Conservation (phyloP, 1,140 invertebrate genomes). For the Diploscapter pachys region DNA sequence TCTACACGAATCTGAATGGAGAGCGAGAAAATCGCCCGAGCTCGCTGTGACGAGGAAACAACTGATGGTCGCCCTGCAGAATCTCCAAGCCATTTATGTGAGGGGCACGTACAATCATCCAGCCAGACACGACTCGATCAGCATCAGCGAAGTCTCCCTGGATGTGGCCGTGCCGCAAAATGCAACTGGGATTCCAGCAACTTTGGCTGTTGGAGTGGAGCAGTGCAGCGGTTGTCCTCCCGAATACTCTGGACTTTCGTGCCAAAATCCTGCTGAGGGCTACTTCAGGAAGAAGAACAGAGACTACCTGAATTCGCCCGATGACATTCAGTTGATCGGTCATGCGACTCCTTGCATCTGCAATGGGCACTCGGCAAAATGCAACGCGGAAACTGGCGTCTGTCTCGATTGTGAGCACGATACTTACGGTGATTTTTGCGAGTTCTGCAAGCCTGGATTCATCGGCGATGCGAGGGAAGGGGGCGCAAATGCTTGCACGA, state of each 20-base stretch:
- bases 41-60: slow-evolving; percentile 70
- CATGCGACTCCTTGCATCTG: slow-evolving; percentile 77
- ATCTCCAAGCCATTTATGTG: slow-evolving; percentile 75
- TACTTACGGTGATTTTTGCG: slow-evolving; percentile 82
- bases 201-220: slow-evolving; percentile 79
- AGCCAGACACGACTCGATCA: slow-evolving; percentile 40
- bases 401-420: slow-evolving; percentile 81
- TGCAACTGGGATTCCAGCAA: slow-evolving; percentile 40
- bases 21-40: slow-evolving; percentile 66
- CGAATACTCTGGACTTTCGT: slow-evolving; percentile 52
- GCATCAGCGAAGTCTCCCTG: slow-evolving; percentile 70
- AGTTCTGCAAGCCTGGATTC: slow-evolving; percentile 78
- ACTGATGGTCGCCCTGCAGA: slow-evolving; percentile 83
- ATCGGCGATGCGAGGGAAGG: slow-evolving; percentile 72
- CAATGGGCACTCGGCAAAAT: slow-evolving; percentile 73
- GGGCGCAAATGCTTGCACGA: slow-evolving; percentile 62
- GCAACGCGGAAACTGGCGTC: slow-evolving; percentile 78
- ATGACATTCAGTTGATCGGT: slow-evolving; percentile 73
- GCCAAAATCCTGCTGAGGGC: slow-evolving; percentile 73
- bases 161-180: slow-evolving; percentile 71
- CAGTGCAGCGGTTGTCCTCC: slow-evolving; percentile 73
- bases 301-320: slow-evolving; percentile 65
- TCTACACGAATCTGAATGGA: slow-evolving; percentile 64
- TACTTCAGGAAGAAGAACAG: slow-evolving; percentile 73
- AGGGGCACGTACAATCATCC: slow-evolving; percentile 64